Evolutionary conservation across 2,888 invertebrate genomes (phyloP).

Genomic region (Macrophya alboannulata): DNA sequence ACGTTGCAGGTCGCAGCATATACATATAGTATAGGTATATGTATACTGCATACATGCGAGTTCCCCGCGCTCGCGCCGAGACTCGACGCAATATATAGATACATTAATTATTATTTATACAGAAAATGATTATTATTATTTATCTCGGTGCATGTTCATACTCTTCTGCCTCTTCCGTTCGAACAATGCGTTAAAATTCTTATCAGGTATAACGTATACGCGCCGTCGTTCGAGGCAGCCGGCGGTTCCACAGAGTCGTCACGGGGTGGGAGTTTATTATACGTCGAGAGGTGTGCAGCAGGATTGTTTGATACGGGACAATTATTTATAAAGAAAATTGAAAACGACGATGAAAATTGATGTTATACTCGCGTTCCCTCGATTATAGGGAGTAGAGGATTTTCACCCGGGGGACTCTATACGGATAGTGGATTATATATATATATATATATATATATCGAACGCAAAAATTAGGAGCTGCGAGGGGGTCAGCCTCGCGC

Average conservation of each 20-base stretch:
- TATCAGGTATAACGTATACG: too few relatives aligned
- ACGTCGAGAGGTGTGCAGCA: too few relatives aligned
- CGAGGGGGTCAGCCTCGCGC: constrained; percentile 63
- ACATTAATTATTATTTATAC: background rate
- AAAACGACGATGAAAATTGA: background rate
- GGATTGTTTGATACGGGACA: background rate
- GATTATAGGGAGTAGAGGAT: background rate
- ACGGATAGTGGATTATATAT: too few relatives aligned
- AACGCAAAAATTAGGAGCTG: constrained; percentile 18
- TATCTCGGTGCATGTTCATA: background rate
- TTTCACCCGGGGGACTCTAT: background rate
- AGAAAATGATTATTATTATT: background rate
- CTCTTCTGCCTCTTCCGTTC: too few relatives aligned
- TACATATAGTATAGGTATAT: too few relatives aligned
- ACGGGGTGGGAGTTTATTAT: background rate
- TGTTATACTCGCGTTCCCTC: background rate
- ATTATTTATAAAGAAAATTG: background rate
- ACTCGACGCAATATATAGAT: background rate
- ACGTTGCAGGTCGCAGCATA: background rate
- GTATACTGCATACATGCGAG: background rate
- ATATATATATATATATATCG: background rate
- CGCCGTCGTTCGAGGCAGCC: background rate
- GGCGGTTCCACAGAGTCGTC: background rate
- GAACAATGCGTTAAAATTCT: too few relatives aligned
- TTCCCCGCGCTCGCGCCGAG: background rate